Conservation (phyloP, 2,888 invertebrate species). For the Trachelus tabidus region DNA sequence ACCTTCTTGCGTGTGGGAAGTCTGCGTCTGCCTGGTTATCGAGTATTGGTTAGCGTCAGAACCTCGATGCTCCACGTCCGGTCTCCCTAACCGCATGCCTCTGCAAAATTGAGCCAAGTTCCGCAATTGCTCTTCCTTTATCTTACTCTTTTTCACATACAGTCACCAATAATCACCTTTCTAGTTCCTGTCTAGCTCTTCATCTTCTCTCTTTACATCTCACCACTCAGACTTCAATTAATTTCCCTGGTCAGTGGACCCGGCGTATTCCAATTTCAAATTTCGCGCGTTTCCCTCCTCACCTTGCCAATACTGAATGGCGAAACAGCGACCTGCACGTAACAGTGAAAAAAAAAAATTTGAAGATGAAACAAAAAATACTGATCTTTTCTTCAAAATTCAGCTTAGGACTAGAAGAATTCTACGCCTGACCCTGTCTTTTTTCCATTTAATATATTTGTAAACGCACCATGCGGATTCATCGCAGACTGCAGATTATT, state of each 20-base stretch:
- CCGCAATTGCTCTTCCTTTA: conserved; percentile 35
- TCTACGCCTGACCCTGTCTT: too few relatives aligned
- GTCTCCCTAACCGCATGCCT: conserved; percentile 29
- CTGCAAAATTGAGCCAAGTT: conserved; percentile 38
- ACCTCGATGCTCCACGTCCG: conserved; percentile 13
- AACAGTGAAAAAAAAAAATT: too few relatives aligned
- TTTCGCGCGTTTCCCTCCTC: conserved; percentile 24
- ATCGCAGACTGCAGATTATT: too few relatives aligned
- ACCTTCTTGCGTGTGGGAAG: conserved; percentile 23
- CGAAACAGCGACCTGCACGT: not conserved
- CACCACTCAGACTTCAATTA: conserved; percentile 56
- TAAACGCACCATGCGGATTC: too few relatives aligned
- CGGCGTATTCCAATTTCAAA: conserved; percentile 53
- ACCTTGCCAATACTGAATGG: conserved; percentile 5
- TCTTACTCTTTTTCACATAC: conserved; percentile 8
- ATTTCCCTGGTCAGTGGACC: conserved; percentile 46
- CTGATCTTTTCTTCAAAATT: too few relatives aligned
- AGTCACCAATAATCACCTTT: not conserved
- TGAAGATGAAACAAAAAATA: too few relatives aligned
- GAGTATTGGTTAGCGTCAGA: conserved; percentile 37
- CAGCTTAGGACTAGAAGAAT: too few relatives aligned
- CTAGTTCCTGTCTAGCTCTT: conserved; percentile 3
- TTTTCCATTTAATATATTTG: too few relatives aligned
- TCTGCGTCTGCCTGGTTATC: conserved; percentile 31
- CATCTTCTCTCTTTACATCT: conserved; percentile 8